Evolutionary conservation across 2,113 vertebrate genomes (phyloP), one percentile per base, ranked within the genome.

Genomic region (Okapia johnstoni): DNA sequence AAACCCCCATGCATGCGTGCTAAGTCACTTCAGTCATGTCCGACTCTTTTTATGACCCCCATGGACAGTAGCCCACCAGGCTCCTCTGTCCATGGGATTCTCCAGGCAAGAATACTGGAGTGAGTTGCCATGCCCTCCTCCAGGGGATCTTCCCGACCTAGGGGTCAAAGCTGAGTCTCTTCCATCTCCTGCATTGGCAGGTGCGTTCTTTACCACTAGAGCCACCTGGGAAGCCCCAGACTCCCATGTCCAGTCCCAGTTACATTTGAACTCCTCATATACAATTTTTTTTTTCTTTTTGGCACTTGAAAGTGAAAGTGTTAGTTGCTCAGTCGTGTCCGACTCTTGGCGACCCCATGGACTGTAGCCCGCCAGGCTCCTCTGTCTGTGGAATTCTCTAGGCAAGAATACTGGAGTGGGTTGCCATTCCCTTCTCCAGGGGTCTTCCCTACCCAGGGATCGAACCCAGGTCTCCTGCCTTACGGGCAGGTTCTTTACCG

Each of bases 151-250:
- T 70, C 66, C n/a, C 19, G 0, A 36, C 66, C 61, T 2, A 23
- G n/a, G n/a, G 66, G 3, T 70, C n/a, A 0, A 70, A 12, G 9
- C 66, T 0, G 1, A 21, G n/a, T 36, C n/a, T n/a, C 60, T 66
- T 17, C 61, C 16, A n/a, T 10, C 33, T 36, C 17, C 63, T 36
- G 33, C 63, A n/a, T 17, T 66, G 33, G 8, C 17, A 19, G 63
- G 63, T 1, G 2, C 0, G 63, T 19, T 66, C 63, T 66, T n/a
- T n/a, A 8, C 63, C 33, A 1, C n/a, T 63, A 52, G n/a, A 11
- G 2, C 33, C 4, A 36, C 63, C 63, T 36, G n/a, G 63, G 63
- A 66, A 66, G 33, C 63, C 33, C 63, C 17, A 2, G 63, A n/a
- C 16, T 5, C 63, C 63, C 33, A 19, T 66, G 63, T 19, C 63